These are phyloP conservation scores for Prunella himalayana DNA, from an alignment of 2,113 vertebrate genomes.

Conservation along the genomic window DNA sequence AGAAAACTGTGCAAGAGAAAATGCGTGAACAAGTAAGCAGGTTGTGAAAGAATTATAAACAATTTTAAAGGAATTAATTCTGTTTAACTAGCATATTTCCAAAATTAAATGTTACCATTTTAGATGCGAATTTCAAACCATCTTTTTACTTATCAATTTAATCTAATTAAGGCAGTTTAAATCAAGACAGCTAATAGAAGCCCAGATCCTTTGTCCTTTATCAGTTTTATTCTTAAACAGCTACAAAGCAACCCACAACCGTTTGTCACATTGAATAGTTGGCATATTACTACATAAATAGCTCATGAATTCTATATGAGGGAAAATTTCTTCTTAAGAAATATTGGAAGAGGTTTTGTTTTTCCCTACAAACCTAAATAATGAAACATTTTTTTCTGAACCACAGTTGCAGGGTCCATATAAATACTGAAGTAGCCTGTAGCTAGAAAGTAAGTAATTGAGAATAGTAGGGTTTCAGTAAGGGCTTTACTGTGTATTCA, in stretches of 20 bases:
- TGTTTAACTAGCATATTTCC: background rate
- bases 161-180: background rate
- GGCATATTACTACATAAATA: constrained; percentile 1
- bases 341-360: background rate
- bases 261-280: background rate
- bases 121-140: background rate
- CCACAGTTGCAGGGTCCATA: background rate
- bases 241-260: background rate
- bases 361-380: background rate
- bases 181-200: background rate
- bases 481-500: background rate
- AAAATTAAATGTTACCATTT: background rate
- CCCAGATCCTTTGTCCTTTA: constrained; percentile 10
- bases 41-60: background rate
- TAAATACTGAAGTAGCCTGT: background rate
- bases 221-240: background rate
- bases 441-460: background rate
- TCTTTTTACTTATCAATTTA: background rate
- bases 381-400: background rate
- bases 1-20: background rate
- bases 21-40: background rate
- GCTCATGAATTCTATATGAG: constrained; percentile 22
- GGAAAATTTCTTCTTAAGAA: background rate
- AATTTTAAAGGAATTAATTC: background rate
- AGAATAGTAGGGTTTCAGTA: background rate